Base-by-base conservation (phyloP, 1,140 invertebrate species). In the Halictus rubicundus region DNA sequence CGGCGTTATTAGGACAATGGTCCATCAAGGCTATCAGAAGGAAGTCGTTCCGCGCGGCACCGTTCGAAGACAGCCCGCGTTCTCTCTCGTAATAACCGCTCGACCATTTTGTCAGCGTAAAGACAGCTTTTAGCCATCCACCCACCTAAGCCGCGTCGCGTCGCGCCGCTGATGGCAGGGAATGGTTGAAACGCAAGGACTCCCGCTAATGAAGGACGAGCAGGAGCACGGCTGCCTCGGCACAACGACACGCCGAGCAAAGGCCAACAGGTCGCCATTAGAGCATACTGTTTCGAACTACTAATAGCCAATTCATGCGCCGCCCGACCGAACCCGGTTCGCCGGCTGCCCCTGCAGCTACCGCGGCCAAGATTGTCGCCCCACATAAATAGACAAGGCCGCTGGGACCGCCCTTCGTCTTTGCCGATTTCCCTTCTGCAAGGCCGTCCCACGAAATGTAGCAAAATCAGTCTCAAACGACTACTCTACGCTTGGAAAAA, bases 281-380 rank as follows among this genome's bases (percentile, higher is more conserved):
- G 87, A 88, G 88, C 87, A 87, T 89, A 89, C 89, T 90, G 89
- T 90, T 89, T 85, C 82, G 70, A 90, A 90, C 89, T 89, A 89
- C 88, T 90, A 89, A 90, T 90, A 89, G 88, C 88, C 88, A 89
- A 90, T 90, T 90, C 89, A 90, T 89, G 85, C 70, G 78, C 83
- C 85, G 77, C 79, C 85, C 81, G 82, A 69, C 32, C 73, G 72
- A 80, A 64, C 78, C 68, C 37, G 60, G 78, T 69, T 46, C 61
- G 68, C 59, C 70, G 71, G 77, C 63, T 77, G 57, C 70, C 80
- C 66, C 65, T 61, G 39, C 32, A 85, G 69, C 74, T 66, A 68
- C 74, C 70, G 39, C 72, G 61, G 57, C 68, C 72, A 87, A 87
- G 86, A 87, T 84, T 69, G 86, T 86, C 69, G 84, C 57, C 63